These are phyloP conservation scores for Patiria pectinifera DNA, from an alignment of 53 echinoderm and acorn worm genomes.

Conservation along the genomic window DNA sequence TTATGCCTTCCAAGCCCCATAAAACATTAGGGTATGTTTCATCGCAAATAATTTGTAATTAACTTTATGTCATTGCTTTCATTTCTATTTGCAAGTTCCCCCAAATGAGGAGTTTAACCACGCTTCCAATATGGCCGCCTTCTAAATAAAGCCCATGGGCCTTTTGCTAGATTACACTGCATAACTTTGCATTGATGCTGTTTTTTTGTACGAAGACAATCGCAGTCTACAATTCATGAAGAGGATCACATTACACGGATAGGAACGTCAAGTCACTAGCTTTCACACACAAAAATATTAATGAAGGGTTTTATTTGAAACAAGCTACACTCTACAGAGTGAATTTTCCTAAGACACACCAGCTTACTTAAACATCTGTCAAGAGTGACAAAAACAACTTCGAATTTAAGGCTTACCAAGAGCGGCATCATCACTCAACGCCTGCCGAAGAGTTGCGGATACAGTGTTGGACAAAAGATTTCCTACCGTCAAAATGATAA, in stretches of 20 bases:
- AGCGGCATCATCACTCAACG: slow-evolving; percentile 51
- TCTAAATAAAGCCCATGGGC: neutral
- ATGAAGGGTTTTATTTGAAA: no score
- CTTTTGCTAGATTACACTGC: neutral
- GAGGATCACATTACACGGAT: neutral
- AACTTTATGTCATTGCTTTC: no score
- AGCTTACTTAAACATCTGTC: no score
- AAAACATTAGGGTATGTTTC: no score
- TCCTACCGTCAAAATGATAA: slow-evolving; percentile 16
- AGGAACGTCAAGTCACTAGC: neutral
- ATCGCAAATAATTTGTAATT: no score
- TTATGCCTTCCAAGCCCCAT: no score
- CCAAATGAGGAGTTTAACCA: neutral
- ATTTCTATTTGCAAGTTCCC: no score
- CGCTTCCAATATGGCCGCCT: neutral
- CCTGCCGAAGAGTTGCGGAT: slow-evolving; percentile 42
- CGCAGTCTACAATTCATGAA: neutral
- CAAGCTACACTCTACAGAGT: no score
- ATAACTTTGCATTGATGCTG: no score
- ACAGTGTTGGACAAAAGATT: slow-evolving; percentile 41
- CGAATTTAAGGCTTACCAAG: slow-evolving; percentile 55
- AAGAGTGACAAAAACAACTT: neutral
- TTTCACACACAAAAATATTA: no score
- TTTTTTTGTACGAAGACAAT: no score
- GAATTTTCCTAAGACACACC: no score